Evolutionary conservation across 2,113 vertebrate species (phyloP), one percentile per base, ranked within the genome.

Genomic region (Pedionomus torquatus): DNA sequence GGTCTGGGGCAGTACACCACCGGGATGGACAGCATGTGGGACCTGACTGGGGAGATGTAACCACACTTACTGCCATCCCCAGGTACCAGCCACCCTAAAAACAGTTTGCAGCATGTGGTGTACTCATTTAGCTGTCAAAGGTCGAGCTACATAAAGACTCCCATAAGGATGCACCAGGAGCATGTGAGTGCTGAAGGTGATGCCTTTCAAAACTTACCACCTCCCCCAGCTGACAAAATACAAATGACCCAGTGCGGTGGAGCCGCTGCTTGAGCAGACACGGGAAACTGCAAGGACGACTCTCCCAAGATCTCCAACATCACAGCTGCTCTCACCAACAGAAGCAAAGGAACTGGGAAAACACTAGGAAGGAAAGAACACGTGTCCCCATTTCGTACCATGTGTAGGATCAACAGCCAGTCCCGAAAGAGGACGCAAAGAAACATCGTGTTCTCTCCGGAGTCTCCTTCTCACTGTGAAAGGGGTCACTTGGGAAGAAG

Each of bases 161-260:
- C 31, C 20, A 20, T 2, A 17, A 2, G 24, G n/a, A 48, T 0
- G 0, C 33, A 33, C 25, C 60, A 72, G 58, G 21, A 54, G n/a
- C 4, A 20, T 1, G 16, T 20, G 37, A 58, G 51, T 4, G 7
- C 24, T 54, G 60, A 43, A 41, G 21, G n/a, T 3, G 64, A 49
- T 2, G 31, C 5, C n/a, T 61, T 91, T 63, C 55, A 26, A 52
- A 78, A 57, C 43, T 15, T 9, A 55, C 3, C 48, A 48, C 24
- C 48, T 90, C 46, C 21, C 28, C 33, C 13, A 46, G 33, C 48
- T 31, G 35, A 23, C 52, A 68, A 57, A 77, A 66, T 21, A 48
- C 25, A 37, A 48, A 48, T 0, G 5, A 77, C 44, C 4, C 23
- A 2, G 5, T 15, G 9, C 10, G 17, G 48, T 1, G 8, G 26